Conservation (phyloP, 2,797 vertebrate species). For the Ctenochaetus hawaiiensis region DNA sequence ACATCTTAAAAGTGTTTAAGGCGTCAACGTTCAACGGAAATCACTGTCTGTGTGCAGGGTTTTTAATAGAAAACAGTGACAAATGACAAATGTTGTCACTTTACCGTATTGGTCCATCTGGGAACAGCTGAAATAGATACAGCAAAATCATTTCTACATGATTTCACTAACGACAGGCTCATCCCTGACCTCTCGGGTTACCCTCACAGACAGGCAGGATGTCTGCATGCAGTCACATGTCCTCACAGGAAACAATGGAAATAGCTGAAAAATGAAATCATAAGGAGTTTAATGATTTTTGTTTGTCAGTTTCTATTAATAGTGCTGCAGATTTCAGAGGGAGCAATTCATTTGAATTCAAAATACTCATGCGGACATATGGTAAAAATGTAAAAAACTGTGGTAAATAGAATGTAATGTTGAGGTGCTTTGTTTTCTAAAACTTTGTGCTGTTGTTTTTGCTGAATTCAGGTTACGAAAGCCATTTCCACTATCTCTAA, state of each 20-base stretch:
- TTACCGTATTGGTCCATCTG: not conserved
- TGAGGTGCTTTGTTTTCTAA: not conserved
- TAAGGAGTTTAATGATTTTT: constrained; percentile 6
- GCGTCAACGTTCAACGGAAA: not conserved
- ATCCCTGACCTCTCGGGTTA: constrained; percentile 74
- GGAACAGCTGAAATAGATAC: constrained; percentile 48
- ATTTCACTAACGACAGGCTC: constrained; percentile 65
- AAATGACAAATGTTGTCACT: constrained; percentile 31
- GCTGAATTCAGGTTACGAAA: not conserved
- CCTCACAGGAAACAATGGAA: constrained; percentile 76
- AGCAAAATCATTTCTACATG: constrained; percentile 48
- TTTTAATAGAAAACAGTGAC: constrained; percentile 22
- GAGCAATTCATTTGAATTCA: not conserved
- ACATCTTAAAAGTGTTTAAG: not conserved
- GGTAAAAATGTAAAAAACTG: not conserved
- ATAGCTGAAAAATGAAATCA: constrained; percentile 71
- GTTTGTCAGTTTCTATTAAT: not conserved
- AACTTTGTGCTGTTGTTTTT: not conserved
- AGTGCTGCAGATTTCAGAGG: not conserved
- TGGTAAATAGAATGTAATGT: not conserved
- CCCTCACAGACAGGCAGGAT: constrained; percentile 73
- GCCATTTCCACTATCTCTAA: not conserved
- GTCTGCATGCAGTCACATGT: constrained; percentile 79
- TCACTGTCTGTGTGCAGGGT: not conserved
- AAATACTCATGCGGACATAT: too few species aligned